Percentiles rank a stretch among this genome's conserved stretches.
phyloP scores from a whole-genome alignment of 2,888 invertebrate genomes.

The Oscheius sp. region DNA sequence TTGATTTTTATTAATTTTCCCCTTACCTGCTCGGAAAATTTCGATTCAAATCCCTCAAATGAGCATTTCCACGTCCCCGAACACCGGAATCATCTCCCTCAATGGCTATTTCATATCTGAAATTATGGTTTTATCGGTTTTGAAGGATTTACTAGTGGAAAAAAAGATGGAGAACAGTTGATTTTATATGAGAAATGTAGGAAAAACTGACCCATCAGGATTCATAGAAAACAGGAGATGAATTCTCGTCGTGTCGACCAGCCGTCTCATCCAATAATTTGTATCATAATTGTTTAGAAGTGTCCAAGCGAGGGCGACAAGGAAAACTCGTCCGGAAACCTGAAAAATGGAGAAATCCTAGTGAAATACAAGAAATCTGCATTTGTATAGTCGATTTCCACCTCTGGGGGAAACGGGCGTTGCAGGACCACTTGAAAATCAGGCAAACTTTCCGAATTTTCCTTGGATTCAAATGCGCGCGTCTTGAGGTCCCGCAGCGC shows the following conservation, averaged over 20 bases:
- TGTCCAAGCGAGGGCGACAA: slow-evolving; percentile 86
- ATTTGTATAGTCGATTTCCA: no score
- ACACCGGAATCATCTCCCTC: slow-evolving; percentile 55
- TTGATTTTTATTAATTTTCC: not conserved
- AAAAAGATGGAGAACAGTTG: no score
- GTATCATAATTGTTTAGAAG: slow-evolving; percentile 86
- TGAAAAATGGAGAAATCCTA: slow-evolving; percentile 25
- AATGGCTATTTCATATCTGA: slow-evolving; percentile 46
- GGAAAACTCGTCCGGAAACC: slow-evolving; percentile 83
- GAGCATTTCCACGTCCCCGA: slow-evolving; percentile 79
- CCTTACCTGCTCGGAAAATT: slow-evolving; percentile 88
- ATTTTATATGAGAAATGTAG: no score
- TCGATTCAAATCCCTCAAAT: slow-evolving; percentile 86
- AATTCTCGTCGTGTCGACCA: slow-evolving; percentile 87
- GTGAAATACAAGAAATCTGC: not conserved
- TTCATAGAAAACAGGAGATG: slow-evolving; percentile 97
- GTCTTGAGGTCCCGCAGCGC: no score
- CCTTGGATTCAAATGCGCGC: no score
- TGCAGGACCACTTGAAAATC: no score
- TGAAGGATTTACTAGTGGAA: no score
- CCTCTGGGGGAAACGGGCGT: no score
- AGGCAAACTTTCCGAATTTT: no score
- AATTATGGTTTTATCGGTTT: not conserved
- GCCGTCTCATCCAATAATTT: slow-evolving; percentile 81
- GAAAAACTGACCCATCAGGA: slow-evolving; percentile 92